Percentiles rank a stretch among this genome's conserved stretches.
Evolutionary conservation across 1,140 invertebrate species (phyloP).

Genomic region (Aethina tumida): DNA sequence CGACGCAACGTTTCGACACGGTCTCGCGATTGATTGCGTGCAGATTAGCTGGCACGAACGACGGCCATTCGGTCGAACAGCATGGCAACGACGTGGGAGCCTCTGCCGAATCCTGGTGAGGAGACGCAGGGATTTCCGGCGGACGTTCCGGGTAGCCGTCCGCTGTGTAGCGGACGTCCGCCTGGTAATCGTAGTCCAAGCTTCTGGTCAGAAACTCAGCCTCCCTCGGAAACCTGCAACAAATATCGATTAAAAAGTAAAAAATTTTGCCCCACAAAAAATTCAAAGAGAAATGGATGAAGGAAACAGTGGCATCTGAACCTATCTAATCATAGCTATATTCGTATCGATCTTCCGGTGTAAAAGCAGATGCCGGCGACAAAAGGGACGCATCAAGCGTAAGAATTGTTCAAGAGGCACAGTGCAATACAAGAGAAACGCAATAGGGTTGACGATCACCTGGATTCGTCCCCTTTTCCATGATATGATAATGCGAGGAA

Average conservation of each 20-base stretch:
- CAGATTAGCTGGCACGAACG: not conserved
- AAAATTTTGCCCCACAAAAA: no score
- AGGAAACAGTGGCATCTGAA: no score
- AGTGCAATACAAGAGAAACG: no score
- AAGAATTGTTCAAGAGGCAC: no score
- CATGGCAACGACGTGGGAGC: not conserved
- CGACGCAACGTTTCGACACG: slow-evolving; percentile 40
- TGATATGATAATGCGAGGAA: no score
- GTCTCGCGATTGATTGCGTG: not conserved
- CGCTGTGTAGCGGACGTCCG: slow-evolving; percentile 62
- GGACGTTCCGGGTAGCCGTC: slow-evolving; percentile 61
- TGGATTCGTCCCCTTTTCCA: no score
- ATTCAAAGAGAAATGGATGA: no score
- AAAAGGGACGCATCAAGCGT: no score
- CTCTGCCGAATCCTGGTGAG: slow-evolving; percentile 2
- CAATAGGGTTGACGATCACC: no score
- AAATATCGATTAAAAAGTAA: slow-evolving; percentile 26
- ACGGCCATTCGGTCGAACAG: slow-evolving; percentile 1
- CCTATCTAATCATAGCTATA: no score
- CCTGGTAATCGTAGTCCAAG: slow-evolving; percentile 36
- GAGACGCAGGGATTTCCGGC: slow-evolving; percentile 17
- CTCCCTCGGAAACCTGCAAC: slow-evolving; percentile 46
- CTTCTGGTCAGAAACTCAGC: slow-evolving; percentile 51
- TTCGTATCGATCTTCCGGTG: no score
- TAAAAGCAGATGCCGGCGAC: no score